Evolutionary conservation across 2,888 invertebrate genomes (phyloP), one percentile per base, ranked within the genome.

Genomic region (Acanthacorydalis orientalis): DNA sequence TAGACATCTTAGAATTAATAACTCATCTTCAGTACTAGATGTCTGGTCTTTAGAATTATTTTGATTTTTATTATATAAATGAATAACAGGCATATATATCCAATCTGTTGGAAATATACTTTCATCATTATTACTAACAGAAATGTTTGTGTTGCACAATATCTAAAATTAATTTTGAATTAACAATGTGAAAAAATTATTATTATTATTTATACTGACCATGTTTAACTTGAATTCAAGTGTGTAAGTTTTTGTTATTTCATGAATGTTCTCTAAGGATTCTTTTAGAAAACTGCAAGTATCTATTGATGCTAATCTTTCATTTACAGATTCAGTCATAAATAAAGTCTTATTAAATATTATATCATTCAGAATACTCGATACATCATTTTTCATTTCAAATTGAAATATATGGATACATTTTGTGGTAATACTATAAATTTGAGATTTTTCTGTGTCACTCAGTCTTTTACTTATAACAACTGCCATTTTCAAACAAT

Each of bases 51-150:
- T n/a, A 43, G 57, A 54, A 38, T 64, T 62, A 0, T 68, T 66
- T 58, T 70, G 71, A 53, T 65, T 68, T 53, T 69, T 69, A 44
- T 74, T 68, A 57, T 81, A 77, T 47, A 77, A 58, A 48, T 73
- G 64, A 6, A 82, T 64, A 48, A 86, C 72, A 31, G 83, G 80
- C 56, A 80, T 65, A 63, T 82, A 88, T 10, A 84, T 77, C 88
- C 88, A 88, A 59, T 88, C 87, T 44, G 75, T 70, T 0, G 87
- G 84, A 53, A 87, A 68, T 11, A 84, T 74, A 10, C 80, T 76
- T 44, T 77, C 74, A 52, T 69, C 68, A 69, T 76, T 77, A 54
- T 66, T 67, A 35, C 63, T 64, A 15, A 73, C 58, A 1, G 68
- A 59, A 16, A 76, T 56, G 44, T 68, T 70, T 7, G 68, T 59